These are phyloP conservation scores for Nephotettix cincticeps DNA, from an alignment of 1,140 invertebrate genomes.

Conservation along the genomic window DNA sequence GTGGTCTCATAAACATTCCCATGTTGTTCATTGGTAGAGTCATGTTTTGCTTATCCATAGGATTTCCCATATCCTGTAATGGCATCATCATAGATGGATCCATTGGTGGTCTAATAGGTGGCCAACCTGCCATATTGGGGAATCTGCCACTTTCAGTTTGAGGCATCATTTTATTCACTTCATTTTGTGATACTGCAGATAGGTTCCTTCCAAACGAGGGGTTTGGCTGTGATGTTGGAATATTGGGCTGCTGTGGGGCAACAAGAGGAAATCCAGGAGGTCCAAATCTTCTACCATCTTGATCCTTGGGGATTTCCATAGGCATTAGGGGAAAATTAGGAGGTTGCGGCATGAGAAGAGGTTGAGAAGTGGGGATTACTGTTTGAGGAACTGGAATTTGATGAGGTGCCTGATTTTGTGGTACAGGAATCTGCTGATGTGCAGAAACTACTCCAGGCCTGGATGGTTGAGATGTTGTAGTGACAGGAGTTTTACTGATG, in stretches of 20 bases:
- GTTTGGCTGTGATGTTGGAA: neutral
- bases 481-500: neutral
- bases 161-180: neutral
- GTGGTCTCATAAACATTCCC: neutral
- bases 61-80: neutral
- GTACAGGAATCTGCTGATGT: neutral
- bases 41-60: neutral
- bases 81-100: neutral
- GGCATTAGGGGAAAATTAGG: neutral
- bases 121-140: neutral
- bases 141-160: neutral
- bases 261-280: neutral
- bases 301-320: neutral
- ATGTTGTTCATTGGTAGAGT: neutral
- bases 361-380: neutral
- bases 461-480: conserved; percentile 3
- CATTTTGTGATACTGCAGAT: neutral
- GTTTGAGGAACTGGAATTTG: neutral
- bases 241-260: neutral
- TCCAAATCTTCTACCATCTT: neutral
- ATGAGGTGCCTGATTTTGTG: neutral
- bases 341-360: neutral
- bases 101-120: neutral
- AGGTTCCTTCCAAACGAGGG: neutral
- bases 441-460: neutral